Base-by-base conservation (phyloP, 2,888 invertebrate species). In the Epistrophe grossulariae region DNA sequence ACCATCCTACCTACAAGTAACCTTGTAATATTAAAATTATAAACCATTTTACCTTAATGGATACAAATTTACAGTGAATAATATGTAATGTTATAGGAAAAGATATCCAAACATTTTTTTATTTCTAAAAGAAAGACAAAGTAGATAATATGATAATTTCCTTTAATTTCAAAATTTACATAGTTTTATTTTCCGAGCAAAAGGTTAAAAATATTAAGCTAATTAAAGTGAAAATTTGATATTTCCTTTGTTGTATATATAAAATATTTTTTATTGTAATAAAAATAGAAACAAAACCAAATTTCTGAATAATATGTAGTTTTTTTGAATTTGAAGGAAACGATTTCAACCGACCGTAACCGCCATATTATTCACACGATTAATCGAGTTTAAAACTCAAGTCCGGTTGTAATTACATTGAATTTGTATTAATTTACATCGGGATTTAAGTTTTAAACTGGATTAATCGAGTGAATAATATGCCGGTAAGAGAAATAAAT, bases 201-300 rank as follows among this genome's bases (percentile, higher is more conserved):
- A 59, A 38, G 15, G 15, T 28, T 55, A 7, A 55, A 31, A 31
- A 57, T 45, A 71, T 72, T 43, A 60, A 81, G 40, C 48, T 76
- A n/a, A n/a, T n/a, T n/a, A 84, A 79, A 71, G 55, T 45, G 55
- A 82, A 78, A 48, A 76, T 40, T 24, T 78, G 28, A 82, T 55
- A 60, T 87, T 83, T 84, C 74, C 74, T 84, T 66, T 88, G 84
- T 84, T 84, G 83, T 88, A 88, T 76, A 84, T 83, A 68, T 17
- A 28, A 64, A 72, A 84, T 84, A 88, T 84, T 84, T 88, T 84
- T 79, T 88, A 88, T 76, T 68, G 83, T 83, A 79, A 88, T 79
- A 83, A 87, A 85, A 73, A 62, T 84, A 57, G 52, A n/a, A n/a
- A n/a, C n/a, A 60, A 48, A 60, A 35, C 15, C 15, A 38, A 35